Conservation (phyloP, 2,888 invertebrate genomes). For the Lottia gigantea region DNA sequence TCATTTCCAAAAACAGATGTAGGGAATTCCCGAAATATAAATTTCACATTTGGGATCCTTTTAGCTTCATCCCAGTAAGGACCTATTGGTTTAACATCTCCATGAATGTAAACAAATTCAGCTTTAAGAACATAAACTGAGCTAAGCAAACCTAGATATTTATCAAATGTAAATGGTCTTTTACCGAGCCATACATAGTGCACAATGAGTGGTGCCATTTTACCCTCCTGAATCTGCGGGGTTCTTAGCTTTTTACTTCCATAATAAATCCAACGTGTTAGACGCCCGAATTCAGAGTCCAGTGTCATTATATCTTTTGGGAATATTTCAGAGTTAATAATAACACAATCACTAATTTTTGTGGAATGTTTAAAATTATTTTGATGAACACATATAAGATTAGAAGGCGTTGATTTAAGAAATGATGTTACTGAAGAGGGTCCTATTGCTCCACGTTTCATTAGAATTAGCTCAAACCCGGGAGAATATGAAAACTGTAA, state of each 20-base stretch:
- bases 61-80: conserved; percentile 45
- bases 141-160: conserved; percentile 52
- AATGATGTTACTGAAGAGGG: neutral
- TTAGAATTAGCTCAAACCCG: neutral
- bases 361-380: neutral
- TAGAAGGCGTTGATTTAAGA: neutral
- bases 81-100: conserved; percentile 48
- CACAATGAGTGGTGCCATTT: conserved; percentile 48
- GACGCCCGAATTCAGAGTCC: conserved; percentile 37
- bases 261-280: conserved; percentile 44
- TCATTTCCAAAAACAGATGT: conserved; percentile 40
- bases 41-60: conserved; percentile 32
- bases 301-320: conserved; percentile 43
- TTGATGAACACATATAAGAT: neutral
- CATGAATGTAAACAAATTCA: conserved; percentile 53
- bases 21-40: conserved; percentile 37
- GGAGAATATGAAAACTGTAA: conserved; percentile 16
- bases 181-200: conserved; percentile 59
- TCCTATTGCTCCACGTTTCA: conserved; percentile 13
- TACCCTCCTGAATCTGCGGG: conserved; percentile 26
- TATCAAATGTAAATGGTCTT: conserved; percentile 42
- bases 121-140: conserved; percentile 47
- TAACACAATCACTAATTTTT: conserved; percentile 21
- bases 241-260: conserved; percentile 35
- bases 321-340: conserved; percentile 28